These are phyloP conservation scores for Phenganax subtilis DNA, from an alignment of 92 coral and sea anemone genomes.

Conservation along the genomic window DNA sequence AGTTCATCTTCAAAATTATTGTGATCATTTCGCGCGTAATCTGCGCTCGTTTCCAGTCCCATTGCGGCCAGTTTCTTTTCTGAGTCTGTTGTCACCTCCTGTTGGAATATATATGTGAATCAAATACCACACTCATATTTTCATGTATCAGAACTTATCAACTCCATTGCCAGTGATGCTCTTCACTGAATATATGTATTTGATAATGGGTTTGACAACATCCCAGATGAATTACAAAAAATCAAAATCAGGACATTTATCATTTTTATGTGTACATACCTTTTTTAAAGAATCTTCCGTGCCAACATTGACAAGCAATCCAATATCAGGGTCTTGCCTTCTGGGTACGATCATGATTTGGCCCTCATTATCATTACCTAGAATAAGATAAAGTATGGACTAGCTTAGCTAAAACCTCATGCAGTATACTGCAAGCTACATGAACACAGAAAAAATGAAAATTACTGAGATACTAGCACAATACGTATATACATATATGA, in stretches of 20 bases:
- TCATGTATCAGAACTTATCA: background rate
- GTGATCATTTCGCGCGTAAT: constrained; percentile 63
- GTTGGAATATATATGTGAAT: background rate
- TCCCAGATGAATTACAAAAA: background rate
- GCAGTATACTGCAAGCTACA: too few relatives aligned
- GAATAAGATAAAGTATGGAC: background rate
- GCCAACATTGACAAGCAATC: constrained; percentile 84
- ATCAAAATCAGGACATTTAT: background rate
- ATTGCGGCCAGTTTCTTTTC: constrained; percentile 95
- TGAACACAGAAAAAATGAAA: too few relatives aligned
- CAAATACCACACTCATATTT: background rate
- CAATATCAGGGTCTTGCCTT: constrained; percentile 68
- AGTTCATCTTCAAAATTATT: too few relatives aligned
- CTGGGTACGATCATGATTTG: constrained; percentile 54
- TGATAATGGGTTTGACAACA: background rate
- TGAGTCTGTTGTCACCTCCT: constrained; percentile 82
- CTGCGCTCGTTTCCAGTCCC: constrained; percentile 94
- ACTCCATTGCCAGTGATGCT: too few relatives aligned
- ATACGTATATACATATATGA: too few relatives aligned
- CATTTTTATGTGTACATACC: background rate
- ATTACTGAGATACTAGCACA: too few relatives aligned
- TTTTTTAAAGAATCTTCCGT: constrained; percentile 66
- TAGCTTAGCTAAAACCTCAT: background rate
- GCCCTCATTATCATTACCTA: constrained; percentile 68
- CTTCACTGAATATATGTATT: background rate